Percentiles rank a stretch among this genome's conserved stretches.
Evolutionary conservation across 2,113 vertebrate genomes (phyloP).

Genomic region (Leiothrix lutea): DNA sequence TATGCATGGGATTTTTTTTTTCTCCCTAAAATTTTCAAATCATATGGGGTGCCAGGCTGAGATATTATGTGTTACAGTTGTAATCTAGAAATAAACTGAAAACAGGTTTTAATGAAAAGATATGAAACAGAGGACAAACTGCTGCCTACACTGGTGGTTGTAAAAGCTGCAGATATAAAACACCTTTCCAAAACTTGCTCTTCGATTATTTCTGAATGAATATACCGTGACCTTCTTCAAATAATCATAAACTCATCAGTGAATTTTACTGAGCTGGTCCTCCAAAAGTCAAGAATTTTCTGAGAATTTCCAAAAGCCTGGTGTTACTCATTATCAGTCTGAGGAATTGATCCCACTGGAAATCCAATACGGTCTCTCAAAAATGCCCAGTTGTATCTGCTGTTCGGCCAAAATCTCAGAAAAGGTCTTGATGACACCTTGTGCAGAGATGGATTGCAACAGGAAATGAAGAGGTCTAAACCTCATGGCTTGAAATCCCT

Average conservation of each 20-base stretch:
- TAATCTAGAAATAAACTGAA: neutral
- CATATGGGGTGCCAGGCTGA: neutral
- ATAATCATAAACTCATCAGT: neutral
- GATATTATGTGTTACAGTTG: neutral
- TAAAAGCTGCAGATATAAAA: neutral
- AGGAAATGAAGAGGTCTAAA: slow-evolving; percentile 23
- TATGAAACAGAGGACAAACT: neutral
- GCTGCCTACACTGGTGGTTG: neutral
- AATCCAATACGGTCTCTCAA: neutral
- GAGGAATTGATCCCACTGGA: slow-evolving; percentile 10
- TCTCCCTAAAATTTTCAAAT: neutral
- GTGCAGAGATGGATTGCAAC: neutral
- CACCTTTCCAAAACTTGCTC: neutral
- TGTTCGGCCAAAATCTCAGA: neutral
- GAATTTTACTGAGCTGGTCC: neutral
- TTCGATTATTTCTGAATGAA: neutral
- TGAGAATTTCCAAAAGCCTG: neutral
- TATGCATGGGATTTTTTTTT: neutral
- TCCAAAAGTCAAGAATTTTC: neutral
- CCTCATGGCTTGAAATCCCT: neutral
- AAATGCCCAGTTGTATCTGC: neutral
- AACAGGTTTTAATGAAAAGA: slow-evolving; percentile 16
- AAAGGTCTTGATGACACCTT: neutral
- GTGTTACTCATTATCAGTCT: neutral
- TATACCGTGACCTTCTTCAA: neutral